Evolutionary conservation across 37 sponge, comb jelly and placozoan genomes (phyloP).

Genomic region (Bolinopsis microptera): DNA sequence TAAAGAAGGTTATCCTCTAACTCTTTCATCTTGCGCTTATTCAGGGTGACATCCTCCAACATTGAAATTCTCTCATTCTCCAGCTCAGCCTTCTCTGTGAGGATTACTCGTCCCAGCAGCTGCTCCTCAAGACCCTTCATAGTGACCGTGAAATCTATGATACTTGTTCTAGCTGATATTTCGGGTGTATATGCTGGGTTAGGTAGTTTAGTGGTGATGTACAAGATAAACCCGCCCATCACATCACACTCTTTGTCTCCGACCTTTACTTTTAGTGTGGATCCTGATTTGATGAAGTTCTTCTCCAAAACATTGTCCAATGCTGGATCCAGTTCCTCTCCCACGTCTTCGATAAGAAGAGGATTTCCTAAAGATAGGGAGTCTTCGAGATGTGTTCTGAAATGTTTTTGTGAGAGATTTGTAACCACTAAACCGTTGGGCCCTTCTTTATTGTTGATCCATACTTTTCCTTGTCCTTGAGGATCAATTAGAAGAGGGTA

Average conservation of each 20-base stretch:
- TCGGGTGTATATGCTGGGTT: conserved; percentile 99
- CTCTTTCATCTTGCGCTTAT: conserved; percentile 96
- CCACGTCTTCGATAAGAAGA: conserved; percentile 91
- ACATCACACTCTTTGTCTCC: conserved; percentile 99
- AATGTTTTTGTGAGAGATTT: conserved; percentile 94
- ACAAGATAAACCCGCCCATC: conserved; percentile 89
- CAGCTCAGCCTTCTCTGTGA: conserved; percentile 95
- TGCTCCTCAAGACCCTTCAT: conserved; percentile 99
- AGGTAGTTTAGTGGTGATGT: conserved; percentile 96
- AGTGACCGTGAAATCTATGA: conserved; percentile 99
- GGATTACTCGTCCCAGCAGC: conserved; percentile 96
- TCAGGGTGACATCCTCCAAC: conserved; percentile 94
- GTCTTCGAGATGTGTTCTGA: conserved; percentile 94
- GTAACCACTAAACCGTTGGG: conserved; percentile 81
- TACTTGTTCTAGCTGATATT: conserved; percentile 84
- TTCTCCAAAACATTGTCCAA: conserved; percentile 98
- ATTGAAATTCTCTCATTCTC: conserved; percentile 89
- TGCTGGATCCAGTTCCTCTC: conserved; percentile 97
- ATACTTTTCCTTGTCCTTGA: conserved; percentile 97
- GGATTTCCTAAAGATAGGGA: conserved; percentile 91
- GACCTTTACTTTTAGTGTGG: conserved; percentile 86
- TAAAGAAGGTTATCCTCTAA: conserved; percentile 96
- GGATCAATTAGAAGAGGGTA: conserved; percentile 97
- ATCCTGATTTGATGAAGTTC: conserved; percentile 98
- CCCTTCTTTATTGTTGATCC: conserved; percentile 88